Conservation (phyloP, 2,113 vertebrate species). For the Labeo catla region DNA sequence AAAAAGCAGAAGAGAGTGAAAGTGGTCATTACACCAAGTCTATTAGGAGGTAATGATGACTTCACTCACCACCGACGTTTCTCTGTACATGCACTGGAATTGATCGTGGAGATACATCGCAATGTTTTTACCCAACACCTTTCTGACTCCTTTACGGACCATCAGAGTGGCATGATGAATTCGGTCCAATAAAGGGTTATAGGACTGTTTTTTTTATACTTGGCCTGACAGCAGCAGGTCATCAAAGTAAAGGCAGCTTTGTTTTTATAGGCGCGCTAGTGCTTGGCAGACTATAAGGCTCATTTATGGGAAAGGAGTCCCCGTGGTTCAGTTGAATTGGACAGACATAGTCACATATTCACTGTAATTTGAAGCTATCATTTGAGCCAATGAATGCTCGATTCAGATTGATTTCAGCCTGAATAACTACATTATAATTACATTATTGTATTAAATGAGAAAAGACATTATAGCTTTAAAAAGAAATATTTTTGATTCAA, state of each 20-base stretch:
- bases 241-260: slow-evolving; percentile 16
- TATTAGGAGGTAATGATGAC: slow-evolving; percentile 58
- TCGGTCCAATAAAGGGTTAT: background rate
- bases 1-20: background rate
- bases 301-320: slow-evolving; percentile 17
- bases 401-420: background rate
- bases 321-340: background rate
- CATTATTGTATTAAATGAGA: background rate
- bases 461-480: background rate
- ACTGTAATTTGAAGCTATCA: background rate
- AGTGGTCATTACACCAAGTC: slow-evolving; percentile 44
- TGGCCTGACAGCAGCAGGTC: slow-evolving; percentile 11
- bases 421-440: background rate
- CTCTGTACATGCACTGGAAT: slow-evolving; percentile 1
- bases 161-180: background rate
- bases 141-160: background rate
- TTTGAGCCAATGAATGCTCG: background rate
- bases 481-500: background rate
- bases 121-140: background rate
- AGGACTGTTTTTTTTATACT: slow-evolving; percentile 10
- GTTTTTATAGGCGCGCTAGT: slow-evolving; percentile 1
- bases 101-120: slow-evolving; percentile 28
- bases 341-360: background rate
- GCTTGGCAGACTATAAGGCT: background rate
- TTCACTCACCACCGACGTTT: slow-evolving; percentile 1